These are phyloP conservation scores for Phymastichus coffea DNA, from an alignment of 1,140 invertebrate species.

Conservation along the genomic window DNA sequence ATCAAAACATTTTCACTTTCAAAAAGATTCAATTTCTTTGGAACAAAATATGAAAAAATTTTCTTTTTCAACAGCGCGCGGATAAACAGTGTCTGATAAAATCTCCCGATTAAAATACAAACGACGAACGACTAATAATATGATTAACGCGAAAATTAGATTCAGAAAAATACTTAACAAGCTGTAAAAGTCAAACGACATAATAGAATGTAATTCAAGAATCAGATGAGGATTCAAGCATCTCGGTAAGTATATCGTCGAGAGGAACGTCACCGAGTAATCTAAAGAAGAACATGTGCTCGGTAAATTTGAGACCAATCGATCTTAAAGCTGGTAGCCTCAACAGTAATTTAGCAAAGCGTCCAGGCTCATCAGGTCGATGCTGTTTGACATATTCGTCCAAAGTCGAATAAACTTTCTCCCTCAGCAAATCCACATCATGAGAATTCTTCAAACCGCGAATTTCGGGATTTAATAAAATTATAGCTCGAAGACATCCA, in stretches of 20 bases:
- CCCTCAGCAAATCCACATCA: slow-evolving; percentile 84
- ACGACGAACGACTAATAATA: too few relatives aligned
- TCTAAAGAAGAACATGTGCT: slow-evolving; percentile 94
- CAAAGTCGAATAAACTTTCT: slow-evolving; percentile 91
- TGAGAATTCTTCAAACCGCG: slow-evolving; percentile 79
- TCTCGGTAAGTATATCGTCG: slow-evolving; percentile 70
- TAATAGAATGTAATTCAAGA: too few relatives aligned
- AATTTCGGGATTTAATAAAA: slow-evolving; percentile 96
- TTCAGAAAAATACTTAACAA: too few relatives aligned
- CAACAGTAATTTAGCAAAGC: slow-evolving; percentile 91
- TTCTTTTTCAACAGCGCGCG: too few relatives aligned
- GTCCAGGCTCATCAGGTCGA: slow-evolving; percentile 86
- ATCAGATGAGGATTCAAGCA: slow-evolving; percentile 65
- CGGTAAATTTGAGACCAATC: slow-evolving; percentile 93
- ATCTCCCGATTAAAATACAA: too few relatives aligned
- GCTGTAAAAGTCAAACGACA: too few relatives aligned
- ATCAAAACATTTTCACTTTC: too few relatives aligned
- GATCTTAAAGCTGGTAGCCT: slow-evolving; percentile 91
- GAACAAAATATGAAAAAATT: too few relatives aligned
- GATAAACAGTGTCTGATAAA: too few relatives aligned
- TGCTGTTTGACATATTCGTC: slow-evolving; percentile 90
- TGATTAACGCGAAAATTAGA: too few relatives aligned
- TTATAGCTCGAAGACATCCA: slow-evolving; percentile 87
- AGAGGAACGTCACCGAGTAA: slow-evolving; percentile 78
- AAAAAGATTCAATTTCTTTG: too few relatives aligned